Evolutionary conservation across 2,888 invertebrate genomes (phyloP), one percentile per base, ranked within the genome.

Genomic region (Athripsodes cinereus): DNA sequence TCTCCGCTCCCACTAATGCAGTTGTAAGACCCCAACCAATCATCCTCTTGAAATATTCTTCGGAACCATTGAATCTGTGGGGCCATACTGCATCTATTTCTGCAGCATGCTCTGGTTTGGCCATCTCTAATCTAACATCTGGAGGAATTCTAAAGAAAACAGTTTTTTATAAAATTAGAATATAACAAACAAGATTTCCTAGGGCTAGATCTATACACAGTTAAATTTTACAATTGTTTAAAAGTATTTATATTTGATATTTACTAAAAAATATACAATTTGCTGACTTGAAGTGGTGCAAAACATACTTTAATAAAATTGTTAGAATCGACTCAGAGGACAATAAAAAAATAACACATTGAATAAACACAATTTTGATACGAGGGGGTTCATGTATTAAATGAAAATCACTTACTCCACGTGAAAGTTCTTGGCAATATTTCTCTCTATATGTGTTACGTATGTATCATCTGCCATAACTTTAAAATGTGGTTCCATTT

Each of bases 71-170:
- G 31, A 53, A 54, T 3, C 62, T 55, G 31, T 60, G 58, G 1
- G 62, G 58, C 62, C 62, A 62, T 18, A 34, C 22, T 8, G 21
- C 31, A 44, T 62, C 54, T 31, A 62, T 52, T 51, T 55, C 54
- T 2, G 48, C 31, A 11, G 58, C 60, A 19, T 56, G 51, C 26
- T 58, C 51, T 10, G 26, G 18, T 1, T 13, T 21, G n/a, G 57
- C 34, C 8, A 8, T 11, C 8, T 5, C 47, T 19, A 52, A 6
- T n/a, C 19, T 10, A 2, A 60, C 47, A 44, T 58, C 61, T 1
- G 52, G 10, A 8, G 51, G 53, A 8, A 35, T n/a, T 11, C 57
- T 57, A 48, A 10, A 56, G n/a, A n/a, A n/a, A n/a, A n/a, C n/a
- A n/a, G n/a, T n/a, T n/a, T n/a, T n/a, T n/a, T n/a, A n/a, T n/a